phyloP scores from a whole-genome alignment of 2,888 invertebrate genomes.

The Hemithea aestivaria region DNA sequence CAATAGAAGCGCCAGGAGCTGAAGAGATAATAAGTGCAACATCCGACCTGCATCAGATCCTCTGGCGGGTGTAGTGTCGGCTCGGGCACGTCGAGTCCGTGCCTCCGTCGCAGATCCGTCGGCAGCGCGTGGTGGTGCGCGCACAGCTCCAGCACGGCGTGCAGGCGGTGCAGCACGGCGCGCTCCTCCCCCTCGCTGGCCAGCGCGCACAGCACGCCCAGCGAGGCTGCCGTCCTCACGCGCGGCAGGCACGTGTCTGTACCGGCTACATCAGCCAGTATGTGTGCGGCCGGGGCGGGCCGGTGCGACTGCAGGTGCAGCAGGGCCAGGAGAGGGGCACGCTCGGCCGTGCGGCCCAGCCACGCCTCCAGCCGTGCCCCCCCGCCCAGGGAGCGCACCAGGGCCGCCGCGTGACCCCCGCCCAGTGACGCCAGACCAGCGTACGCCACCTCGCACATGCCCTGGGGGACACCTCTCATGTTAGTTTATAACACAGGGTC shows the following conservation, averaged over 20 bases:
- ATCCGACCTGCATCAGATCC: slow-evolving; percentile 2
- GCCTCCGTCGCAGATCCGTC: slow-evolving; percentile 58
- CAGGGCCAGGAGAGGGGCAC: slow-evolving; percentile 41
- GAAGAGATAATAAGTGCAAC: slow-evolving; percentile 9
- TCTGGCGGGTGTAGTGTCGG: too few species aligned
- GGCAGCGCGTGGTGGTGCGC: slow-evolving; percentile 57
- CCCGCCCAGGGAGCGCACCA: slow-evolving; percentile 18
- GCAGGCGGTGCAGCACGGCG: slow-evolving; percentile 23
- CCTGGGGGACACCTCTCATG: slow-evolving; percentile 30
- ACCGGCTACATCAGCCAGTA: too few species aligned
- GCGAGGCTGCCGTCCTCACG: too few species aligned
- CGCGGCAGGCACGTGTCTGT: too few species aligned
- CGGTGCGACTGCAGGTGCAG: slow-evolving; percentile 31
- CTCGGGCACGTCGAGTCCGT: too few species aligned
- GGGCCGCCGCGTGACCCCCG: slow-evolving; percentile 20
- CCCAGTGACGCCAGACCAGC: slow-evolving; percentile 33
- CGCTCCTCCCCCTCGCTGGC: too few species aligned
- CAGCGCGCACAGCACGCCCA: too few species aligned
- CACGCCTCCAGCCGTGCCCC: slow-evolving; percentile 28
- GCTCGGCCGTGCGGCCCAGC: slow-evolving; percentile 16
- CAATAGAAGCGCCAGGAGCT: too few species aligned
- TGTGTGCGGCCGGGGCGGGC: slow-evolving; percentile 39
- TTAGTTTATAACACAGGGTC: too few species aligned
- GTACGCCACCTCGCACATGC: slow-evolving; percentile 51
- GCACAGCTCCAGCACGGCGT: slow-evolving; percentile 4